These are phyloP conservation scores for Dasysyrphus tricinctus DNA, from an alignment of 2,888 invertebrate species.

Conservation along the genomic window DNA sequence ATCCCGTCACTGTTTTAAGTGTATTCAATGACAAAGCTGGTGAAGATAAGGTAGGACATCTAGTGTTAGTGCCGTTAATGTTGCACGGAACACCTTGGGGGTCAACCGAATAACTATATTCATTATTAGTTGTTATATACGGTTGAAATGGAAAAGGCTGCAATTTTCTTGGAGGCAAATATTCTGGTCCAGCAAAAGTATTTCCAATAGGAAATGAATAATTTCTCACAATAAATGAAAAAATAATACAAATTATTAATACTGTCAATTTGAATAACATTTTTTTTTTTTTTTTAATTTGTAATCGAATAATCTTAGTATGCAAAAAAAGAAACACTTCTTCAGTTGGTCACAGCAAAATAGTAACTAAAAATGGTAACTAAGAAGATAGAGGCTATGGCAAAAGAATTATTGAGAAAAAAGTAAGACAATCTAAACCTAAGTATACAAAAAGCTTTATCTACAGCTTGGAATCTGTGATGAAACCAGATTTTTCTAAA, in stretches of 20 bases:
- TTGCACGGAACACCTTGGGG: too few relatives aligned
- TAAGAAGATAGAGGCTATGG: not conserved
- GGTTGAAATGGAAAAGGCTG: too few relatives aligned
- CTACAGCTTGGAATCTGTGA: not conserved
- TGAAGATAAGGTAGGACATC: too few relatives aligned
- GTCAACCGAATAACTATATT: too few relatives aligned
- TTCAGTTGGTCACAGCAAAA: not conserved
- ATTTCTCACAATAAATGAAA: not conserved
- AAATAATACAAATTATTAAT: not conserved
- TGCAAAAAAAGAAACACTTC: not conserved
- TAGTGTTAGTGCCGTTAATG: too few relatives aligned
- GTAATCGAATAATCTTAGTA: not conserved
- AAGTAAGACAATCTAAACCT: too few relatives aligned
- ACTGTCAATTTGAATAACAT: not conserved
- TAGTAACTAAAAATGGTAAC: not conserved
- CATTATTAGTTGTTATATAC: too few relatives aligned
- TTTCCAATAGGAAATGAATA: not conserved
- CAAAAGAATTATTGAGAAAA: not conserved
- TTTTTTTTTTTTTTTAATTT: too few relatives aligned
- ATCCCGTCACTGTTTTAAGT: conserved; percentile 11
- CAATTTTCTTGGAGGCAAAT: not conserved
- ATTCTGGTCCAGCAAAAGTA: not conserved
- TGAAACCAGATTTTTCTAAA: not conserved
- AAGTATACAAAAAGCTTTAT: not conserved
- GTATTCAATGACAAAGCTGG: not conserved